These are phyloP conservation scores for Drosophila neotestacea DNA, from an alignment of 2,888 invertebrate genomes.

Conservation along the genomic window DNA sequence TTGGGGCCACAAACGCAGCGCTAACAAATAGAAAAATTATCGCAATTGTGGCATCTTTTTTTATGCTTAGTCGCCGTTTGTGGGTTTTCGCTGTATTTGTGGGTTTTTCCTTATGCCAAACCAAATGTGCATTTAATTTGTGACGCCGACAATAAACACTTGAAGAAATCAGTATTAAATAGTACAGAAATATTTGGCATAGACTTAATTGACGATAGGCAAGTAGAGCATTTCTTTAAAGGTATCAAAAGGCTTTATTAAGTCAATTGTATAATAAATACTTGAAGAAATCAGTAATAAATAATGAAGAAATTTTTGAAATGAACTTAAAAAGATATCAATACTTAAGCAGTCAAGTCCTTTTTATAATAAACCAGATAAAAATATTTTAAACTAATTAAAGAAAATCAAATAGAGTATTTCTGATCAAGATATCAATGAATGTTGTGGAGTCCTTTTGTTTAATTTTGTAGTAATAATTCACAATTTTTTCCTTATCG, in stretches of 20 bases:
- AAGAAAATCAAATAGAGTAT: no score
- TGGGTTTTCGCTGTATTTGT: conserved; percentile 47
- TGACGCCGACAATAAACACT: conserved; percentile 49
- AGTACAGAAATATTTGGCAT: not conserved
- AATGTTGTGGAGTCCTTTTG: not conserved
- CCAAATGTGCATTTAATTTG: conserved; percentile 77
- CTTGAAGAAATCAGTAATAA: no score
- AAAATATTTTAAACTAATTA: no score
- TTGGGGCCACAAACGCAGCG: conserved; percentile 75
- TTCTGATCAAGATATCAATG: not conserved
- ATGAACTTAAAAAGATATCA: no score
- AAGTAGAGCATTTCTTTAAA: not conserved
- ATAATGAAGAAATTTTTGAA: no score
- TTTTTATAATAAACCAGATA: conserved; percentile 1
- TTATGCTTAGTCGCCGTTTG: conserved; percentile 51
- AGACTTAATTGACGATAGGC: not conserved
- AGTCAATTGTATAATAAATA: not conserved
- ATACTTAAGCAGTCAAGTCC: no score
- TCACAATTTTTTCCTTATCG: not conserved
- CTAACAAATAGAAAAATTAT: conserved; percentile 82
- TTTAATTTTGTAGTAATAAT: not conserved
- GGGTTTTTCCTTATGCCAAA: conserved; percentile 58
- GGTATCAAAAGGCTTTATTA: no score
- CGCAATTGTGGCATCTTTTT: conserved; percentile 80
- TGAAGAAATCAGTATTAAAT: conserved; percentile 19